phyloP scores from a whole-genome alignment of 2,888 invertebrate genomes.

The Drosophila anomalipes region DNA sequence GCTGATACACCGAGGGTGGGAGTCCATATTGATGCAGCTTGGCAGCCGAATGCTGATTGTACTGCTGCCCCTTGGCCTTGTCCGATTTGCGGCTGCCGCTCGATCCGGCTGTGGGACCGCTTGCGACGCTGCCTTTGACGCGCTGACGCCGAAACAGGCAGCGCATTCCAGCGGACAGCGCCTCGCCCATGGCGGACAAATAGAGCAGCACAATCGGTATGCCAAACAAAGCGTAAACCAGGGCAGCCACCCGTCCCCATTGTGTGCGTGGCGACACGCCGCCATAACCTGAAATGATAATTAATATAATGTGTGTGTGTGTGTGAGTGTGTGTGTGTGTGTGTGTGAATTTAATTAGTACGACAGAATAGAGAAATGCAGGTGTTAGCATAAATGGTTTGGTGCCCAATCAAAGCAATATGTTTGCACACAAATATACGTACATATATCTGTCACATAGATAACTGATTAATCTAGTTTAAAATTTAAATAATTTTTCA shows the following conservation, averaged over 20 bases:
- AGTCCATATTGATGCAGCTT: slow-evolving; percentile 65
- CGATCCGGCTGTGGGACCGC: slow-evolving; percentile 44
- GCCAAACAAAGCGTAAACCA: slow-evolving; percentile 93
- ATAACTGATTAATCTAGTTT: not conserved
- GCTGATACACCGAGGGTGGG: slow-evolving; percentile 71
- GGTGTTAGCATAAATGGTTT: not conserved
- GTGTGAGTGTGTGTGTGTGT: not conserved
- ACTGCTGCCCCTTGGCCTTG: slow-evolving; percentile 49
- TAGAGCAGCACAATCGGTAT: slow-evolving; percentile 95
- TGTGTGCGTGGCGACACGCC: slow-evolving; percentile 92
- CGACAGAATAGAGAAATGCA: not conserved
- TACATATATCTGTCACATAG: not conserved
- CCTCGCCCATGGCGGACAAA: slow-evolving; percentile 94
- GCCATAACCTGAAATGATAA: slow-evolving; percentile 90
- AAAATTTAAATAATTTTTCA: not conserved
- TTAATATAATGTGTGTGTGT: not conserved
- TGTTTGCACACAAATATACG: no score
- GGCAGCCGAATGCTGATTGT: slow-evolving; percentile 36
- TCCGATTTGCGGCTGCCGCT: slow-evolving; percentile 54
- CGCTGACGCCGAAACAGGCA: slow-evolving; percentile 88
- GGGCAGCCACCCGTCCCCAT: slow-evolving; percentile 91
- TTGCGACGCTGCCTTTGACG: slow-evolving; percentile 72
- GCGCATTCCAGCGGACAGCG: slow-evolving; percentile 92
- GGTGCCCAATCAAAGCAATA: not conserved
- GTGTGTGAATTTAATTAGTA: not conserved